Conservation (phyloP, 2,797 vertebrate species). For the Lagodon rhomboides region DNA sequence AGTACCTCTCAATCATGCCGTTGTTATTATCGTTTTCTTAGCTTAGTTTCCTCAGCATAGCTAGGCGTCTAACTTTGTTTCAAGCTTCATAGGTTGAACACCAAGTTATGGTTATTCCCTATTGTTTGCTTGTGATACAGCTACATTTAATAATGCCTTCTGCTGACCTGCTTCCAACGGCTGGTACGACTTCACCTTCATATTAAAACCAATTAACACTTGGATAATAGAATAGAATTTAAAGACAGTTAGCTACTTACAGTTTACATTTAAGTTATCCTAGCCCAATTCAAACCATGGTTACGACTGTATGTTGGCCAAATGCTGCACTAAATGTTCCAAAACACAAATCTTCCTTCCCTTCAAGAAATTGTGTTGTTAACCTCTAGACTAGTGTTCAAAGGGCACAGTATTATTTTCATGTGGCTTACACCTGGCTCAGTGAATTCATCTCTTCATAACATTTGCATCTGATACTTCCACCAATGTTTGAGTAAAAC, state of each 20-base stretch:
- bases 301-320: neutral
- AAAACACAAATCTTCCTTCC: neutral
- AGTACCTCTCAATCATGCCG: too few relatives aligned
- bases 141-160: neutral
- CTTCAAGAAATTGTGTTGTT: conserved; percentile 1
- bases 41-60: too few relatives aligned
- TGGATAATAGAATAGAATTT: neutral
- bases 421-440: conserved; percentile 5
- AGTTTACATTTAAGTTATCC: neutral
- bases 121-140: neutral
- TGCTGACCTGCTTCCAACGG: neutral
- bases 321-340: conserved; percentile 6
- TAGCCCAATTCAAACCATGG: neutral
- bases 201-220: neutral
- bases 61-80: too few relatives aligned
- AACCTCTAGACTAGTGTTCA: conserved; percentile 1
- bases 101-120: neutral
- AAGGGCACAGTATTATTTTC: neutral
- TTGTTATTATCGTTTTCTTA: too few relatives aligned
- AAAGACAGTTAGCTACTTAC: neutral
- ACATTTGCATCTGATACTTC: conserved; percentile 20
- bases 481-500: conserved; percentile 34
- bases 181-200: neutral
- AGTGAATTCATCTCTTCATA: neutral
- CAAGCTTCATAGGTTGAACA: too few relatives aligned